Percentiles rank a stretch among this genome's conserved stretches.
Evolutionary conservation across 2,888 invertebrate genomes (phyloP).

Genomic region (Cephus spinipes): DNA sequence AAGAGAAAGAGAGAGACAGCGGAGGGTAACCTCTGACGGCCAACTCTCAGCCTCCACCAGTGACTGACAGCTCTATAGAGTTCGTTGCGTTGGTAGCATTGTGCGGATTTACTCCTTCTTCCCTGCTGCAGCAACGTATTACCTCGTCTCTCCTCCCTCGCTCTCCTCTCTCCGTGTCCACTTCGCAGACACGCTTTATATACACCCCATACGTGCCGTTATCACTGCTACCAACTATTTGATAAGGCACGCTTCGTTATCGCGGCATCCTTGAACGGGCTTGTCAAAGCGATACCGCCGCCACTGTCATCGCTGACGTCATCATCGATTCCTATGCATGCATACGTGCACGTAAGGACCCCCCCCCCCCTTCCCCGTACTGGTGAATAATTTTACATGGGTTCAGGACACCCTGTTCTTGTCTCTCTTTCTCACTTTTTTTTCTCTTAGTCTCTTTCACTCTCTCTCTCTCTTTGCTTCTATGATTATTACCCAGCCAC

Average conservation of each 20-base stretch:
- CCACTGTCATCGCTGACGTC: not conserved
- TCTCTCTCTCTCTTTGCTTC: not conserved
- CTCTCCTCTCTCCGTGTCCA: not conserved
- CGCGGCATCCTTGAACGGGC: not conserved
- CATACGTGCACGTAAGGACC: not conserved
- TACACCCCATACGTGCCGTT: not conserved
- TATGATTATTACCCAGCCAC: not conserved
- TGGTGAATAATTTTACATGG: not conserved
- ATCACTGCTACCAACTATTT: not conserved
- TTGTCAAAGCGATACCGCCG: not conserved
- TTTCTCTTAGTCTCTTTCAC: no score
- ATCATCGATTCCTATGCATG: not conserved
- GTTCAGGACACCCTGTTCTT: not conserved
- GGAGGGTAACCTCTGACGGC: conserved; percentile 42
- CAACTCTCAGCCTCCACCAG: conserved; percentile 38
- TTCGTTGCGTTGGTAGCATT: conserved; percentile 61
- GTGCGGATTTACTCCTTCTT: conserved; percentile 47
- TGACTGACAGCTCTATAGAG: conserved; percentile 65
- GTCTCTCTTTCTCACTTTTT: not conserved
- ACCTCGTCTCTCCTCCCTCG: not conserved
- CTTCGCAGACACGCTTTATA: not conserved
- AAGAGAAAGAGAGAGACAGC: conserved; percentile 24
- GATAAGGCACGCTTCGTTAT: not conserved
- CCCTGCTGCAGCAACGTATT: conserved; percentile 10
- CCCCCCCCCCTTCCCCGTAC: not conserved